Evolutionary conservation across 1,140 invertebrate species (phyloP).

Genomic region (Zaprionus inermis): DNA sequence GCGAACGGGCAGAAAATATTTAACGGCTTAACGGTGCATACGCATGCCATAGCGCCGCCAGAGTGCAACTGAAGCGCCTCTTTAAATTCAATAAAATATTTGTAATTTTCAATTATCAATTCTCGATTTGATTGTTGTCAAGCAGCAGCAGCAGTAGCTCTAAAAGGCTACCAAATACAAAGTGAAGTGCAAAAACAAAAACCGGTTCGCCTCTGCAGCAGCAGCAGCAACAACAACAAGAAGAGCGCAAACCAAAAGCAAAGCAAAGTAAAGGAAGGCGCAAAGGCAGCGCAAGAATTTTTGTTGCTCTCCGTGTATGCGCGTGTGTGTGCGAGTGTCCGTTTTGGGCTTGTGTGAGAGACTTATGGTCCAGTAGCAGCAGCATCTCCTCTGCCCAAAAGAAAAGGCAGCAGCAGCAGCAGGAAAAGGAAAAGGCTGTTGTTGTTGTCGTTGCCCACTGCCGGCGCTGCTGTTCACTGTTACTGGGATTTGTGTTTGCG

Average conservation of each 20-base stretch:
- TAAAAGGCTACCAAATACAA: slow-evolving; percentile 44
- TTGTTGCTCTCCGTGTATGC: slow-evolving; percentile 61
- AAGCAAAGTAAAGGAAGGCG: slow-evolving; percentile 55
- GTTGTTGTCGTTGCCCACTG: slow-evolving; percentile 34
- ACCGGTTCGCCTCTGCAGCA: slow-evolving; percentile 73
- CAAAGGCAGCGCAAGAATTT: slow-evolving; percentile 75
- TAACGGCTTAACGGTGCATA: slow-evolving; percentile 53
- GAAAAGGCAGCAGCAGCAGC: slow-evolving; percentile 52
- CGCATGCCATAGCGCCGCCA: slow-evolving; percentile 30
- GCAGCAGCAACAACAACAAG: slow-evolving; percentile 41
- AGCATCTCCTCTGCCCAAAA: slow-evolving; percentile 10
- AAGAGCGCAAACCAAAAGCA: slow-evolving; percentile 44
- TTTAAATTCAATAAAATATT: slow-evolving; percentile 28
- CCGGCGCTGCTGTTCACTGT: slow-evolving; percentile 37
- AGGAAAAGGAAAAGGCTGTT: slow-evolving; percentile 66
- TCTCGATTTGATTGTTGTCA: slow-evolving; percentile 35
- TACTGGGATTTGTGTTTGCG: slow-evolving; percentile 40
- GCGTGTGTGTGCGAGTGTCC: slow-evolving; percentile 30
- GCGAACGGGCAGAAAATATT: slow-evolving; percentile 34
- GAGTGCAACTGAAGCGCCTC: slow-evolving; percentile 31
- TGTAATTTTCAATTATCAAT: slow-evolving; percentile 32
- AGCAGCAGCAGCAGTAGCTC: slow-evolving; percentile 20
- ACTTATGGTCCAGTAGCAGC: slow-evolving; percentile 25
- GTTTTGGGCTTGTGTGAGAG: slow-evolving; percentile 45
- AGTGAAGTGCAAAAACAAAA: slow-evolving; percentile 81